A percentile compares a stretch with the other conserved stretches of the same genome.
phyloP scores from a whole-genome alignment of 2,797 vertebrate genomes.

The Peromyscus attwateri region DNA sequence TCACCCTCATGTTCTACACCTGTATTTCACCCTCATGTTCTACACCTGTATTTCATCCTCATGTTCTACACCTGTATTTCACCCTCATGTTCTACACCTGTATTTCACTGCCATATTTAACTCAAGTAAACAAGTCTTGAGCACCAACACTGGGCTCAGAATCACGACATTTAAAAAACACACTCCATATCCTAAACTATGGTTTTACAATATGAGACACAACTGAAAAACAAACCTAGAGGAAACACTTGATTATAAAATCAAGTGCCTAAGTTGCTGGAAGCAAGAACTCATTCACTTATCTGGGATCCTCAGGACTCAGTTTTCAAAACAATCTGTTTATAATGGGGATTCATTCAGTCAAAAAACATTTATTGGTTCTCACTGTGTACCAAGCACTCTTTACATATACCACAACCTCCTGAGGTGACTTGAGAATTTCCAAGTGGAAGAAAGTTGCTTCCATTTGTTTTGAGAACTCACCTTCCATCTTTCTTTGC shows the following conservation, averaged over 20 bases:
- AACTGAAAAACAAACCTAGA: not conserved
- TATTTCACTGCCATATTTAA: slow-evolving; percentile 1
- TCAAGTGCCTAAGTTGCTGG: not conserved
- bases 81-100: not conserved
- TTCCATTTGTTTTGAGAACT: not conserved
- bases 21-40: not conserved
- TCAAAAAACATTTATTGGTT: not conserved
- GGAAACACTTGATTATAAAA: slow-evolving; percentile 10
- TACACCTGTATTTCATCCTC: not conserved
- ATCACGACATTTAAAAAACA: slow-evolving; percentile 37
- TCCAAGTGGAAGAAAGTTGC: not conserved
- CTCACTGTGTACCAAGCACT: not conserved
- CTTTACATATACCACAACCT: not conserved
- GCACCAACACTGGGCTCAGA: not conserved
- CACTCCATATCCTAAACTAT: not conserved
- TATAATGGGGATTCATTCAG: not conserved
- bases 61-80: not conserved
- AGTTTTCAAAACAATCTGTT: slow-evolving; percentile 17
- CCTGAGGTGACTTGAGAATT: not conserved
- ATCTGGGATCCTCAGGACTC: not conserved
- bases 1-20: not conserved
- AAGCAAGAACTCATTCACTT: not conserved
- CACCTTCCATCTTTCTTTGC: not conserved
- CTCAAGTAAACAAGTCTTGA: slow-evolving; percentile 20
- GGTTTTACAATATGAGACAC: not conserved